Conservation (phyloP, 2,888 invertebrate species). For the Thelaira solivaga region DNA sequence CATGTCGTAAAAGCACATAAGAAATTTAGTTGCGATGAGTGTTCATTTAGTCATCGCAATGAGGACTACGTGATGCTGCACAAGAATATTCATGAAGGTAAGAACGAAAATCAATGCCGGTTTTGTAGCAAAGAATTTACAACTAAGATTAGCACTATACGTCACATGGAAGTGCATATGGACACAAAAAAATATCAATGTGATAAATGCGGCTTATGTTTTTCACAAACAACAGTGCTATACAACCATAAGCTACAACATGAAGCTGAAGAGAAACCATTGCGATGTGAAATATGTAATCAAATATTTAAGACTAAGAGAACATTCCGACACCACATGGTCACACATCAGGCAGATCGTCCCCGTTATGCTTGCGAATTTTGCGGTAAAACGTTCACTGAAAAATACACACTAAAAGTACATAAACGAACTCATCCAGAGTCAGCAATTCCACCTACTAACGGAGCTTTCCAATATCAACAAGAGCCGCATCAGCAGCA, state of each 20-base stretch:
- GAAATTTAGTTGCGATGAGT: slow-evolving; percentile 64
- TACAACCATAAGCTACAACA: slow-evolving; percentile 74
- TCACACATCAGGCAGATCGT: slow-evolving; percentile 71
- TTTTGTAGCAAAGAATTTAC: slow-evolving; percentile 72
- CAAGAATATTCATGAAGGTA: slow-evolving; percentile 74
- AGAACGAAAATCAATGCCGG: slow-evolving; percentile 73
- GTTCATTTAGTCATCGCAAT: slow-evolving; percentile 65
- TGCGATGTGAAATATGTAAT: slow-evolving; percentile 71
- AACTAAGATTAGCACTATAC: slow-evolving; percentile 71
- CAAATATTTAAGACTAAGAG: slow-evolving; percentile 74
- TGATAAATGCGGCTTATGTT: slow-evolving; percentile 74
- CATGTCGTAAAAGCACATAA: slow-evolving; percentile 64
- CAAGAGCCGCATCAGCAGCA: slow-evolving; percentile 36
- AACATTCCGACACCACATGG: slow-evolving; percentile 73
- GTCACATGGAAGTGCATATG: slow-evolving; percentile 74
- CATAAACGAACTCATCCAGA: slow-evolving; percentile 69
- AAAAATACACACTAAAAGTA: slow-evolving; percentile 74
- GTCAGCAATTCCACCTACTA: not conserved
- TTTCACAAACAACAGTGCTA: slow-evolving; percentile 72
- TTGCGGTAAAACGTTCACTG: slow-evolving; percentile 73
- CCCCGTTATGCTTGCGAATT: slow-evolving; percentile 71
- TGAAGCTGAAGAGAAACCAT: slow-evolving; percentile 74
- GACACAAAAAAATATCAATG: slow-evolving; percentile 75
- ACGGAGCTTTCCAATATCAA: not conserved
- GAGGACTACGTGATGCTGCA: slow-evolving; percentile 73